Evolutionary conservation across 2,797 vertebrate genomes (phyloP).

Genomic region (Pipistrellus pipistrellus): DNA sequence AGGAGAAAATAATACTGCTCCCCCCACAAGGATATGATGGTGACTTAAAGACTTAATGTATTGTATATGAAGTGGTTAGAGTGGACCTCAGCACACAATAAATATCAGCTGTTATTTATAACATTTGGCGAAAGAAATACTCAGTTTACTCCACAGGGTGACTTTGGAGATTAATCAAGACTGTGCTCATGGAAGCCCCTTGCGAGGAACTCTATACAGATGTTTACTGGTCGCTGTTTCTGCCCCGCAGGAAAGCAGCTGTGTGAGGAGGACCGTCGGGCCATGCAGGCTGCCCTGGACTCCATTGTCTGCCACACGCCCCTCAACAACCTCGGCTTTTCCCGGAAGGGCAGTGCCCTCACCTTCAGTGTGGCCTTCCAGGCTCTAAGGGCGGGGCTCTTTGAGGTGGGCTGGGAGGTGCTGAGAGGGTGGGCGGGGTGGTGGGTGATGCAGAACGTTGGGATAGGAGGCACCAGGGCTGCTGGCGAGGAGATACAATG

Average conservation of each 20-base stretch:
- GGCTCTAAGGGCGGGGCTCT: slow-evolving; percentile 93
- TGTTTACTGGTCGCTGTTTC: neutral
- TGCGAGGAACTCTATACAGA: neutral
- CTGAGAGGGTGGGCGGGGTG: neutral
- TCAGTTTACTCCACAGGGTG: slow-evolving; percentile 14
- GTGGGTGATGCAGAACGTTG: neutral
- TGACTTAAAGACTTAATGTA: neutral
- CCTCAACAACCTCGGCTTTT: slow-evolving; percentile 95
- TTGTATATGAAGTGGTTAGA: neutral
- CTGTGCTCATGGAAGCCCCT: neutral
- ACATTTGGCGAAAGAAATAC: neutral
- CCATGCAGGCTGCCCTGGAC: slow-evolving; percentile 87
- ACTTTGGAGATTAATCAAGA: neutral
- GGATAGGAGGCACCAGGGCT: no score
- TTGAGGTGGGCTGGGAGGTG: slow-evolving; percentile 90
- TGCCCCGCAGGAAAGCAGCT: slow-evolving; percentile 90
- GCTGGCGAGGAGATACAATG: neutral
- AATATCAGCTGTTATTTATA: neutral
- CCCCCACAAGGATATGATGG: neutral
- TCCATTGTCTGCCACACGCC: slow-evolving; percentile 95
- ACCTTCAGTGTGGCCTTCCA: slow-evolving; percentile 96
- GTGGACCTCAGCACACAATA: neutral
- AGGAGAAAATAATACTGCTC: neutral
- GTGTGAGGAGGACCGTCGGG: slow-evolving; percentile 88
- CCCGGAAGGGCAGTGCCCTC: slow-evolving; percentile 93